Conservation (phyloP, 2,797 vertebrate genomes). For the Tenualosa ilisha region DNA sequence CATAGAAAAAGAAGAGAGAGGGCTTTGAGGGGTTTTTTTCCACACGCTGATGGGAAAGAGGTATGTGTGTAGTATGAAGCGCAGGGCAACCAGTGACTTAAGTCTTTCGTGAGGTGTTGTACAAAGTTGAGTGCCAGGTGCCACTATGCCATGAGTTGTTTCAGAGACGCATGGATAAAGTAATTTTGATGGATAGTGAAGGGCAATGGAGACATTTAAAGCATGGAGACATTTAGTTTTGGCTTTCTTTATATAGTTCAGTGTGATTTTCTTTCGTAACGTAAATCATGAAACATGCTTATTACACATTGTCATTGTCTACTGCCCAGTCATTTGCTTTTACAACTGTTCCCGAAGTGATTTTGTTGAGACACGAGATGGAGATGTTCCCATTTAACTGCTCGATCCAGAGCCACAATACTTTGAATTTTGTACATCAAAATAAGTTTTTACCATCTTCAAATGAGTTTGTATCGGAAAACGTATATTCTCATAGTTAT, state of each 20-base stretch:
- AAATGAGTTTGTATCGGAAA: conserved; percentile 3
- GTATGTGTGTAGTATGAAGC: conserved; percentile 18
- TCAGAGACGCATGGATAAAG: not conserved
- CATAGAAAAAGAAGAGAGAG: not conserved
- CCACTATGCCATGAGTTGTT: not conserved
- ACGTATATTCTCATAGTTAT: not conserved
- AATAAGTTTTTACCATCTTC: conserved; percentile 2
- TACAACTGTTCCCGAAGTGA: not conserved
- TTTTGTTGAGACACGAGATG: not conserved
- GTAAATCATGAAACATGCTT: conserved; percentile 12
- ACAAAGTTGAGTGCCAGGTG: not conserved
- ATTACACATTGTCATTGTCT: conserved; percentile 12
- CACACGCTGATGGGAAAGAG: not conserved
- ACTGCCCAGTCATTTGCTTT: not conserved
- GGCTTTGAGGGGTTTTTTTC: not conserved
- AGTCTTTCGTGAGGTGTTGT: not conserved
- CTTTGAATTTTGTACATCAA: conserved; percentile 3
- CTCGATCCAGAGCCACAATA: conserved; percentile 13
- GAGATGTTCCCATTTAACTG: not conserved
- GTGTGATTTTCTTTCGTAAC: conserved; percentile 15
- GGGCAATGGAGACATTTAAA: not conserved
- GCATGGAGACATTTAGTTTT: conserved; percentile 16
- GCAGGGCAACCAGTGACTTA: conserved; percentile 18
- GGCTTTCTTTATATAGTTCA: conserved; percentile 20
- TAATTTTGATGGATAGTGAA: not conserved